Percentiles rank a stretch among this genome's conserved stretches.
These are phyloP conservation scores for Ceratitis capitata DNA, from an alignment of 1,140 invertebrate genomes.

Conservation along the genomic window DNA sequence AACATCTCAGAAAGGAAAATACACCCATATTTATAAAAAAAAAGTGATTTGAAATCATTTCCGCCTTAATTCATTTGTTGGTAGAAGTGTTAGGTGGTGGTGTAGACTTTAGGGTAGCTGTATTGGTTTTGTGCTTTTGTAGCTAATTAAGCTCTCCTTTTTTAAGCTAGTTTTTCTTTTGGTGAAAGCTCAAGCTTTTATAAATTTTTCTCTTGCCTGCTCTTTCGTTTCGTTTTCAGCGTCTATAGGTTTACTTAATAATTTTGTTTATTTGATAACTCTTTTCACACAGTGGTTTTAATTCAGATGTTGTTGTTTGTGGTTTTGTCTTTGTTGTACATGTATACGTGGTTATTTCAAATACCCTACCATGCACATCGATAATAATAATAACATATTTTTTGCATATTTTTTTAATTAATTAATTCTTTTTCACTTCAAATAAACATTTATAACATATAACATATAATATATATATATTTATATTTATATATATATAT, in stretches of 20 bases:
- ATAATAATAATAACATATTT: not conserved
- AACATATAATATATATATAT: not conserved
- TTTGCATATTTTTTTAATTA: not conserved
- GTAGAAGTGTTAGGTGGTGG: not conserved
- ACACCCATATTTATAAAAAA: not conserved
- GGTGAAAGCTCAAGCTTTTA: too few relatives aligned
- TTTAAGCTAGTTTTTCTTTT: too few relatives aligned
- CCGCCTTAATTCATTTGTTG: not conserved
- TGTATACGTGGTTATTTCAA: constrained; percentile 32
- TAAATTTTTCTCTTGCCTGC: too few relatives aligned
- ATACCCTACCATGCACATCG: not conserved
- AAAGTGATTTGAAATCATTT: not conserved
- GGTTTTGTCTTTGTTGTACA: not conserved
- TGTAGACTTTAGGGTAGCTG: too few relatives aligned
- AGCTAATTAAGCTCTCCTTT: too few relatives aligned
- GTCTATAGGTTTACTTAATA: too few relatives aligned
- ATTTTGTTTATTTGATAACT: too few relatives aligned
- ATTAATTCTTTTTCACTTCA: not conserved
- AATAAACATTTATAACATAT: constrained; percentile 15
- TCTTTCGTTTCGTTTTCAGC: too few relatives aligned
- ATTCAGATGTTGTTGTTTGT: not conserved
- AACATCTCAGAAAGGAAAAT: not conserved
- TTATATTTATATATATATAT: not conserved
- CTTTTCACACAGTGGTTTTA: too few relatives aligned
- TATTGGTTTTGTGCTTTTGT: too few relatives aligned